Evolutionary conservation across 2,888 invertebrate genomes (phyloP), one percentile per base, ranked within the genome.

Genomic region (Drosophila siamana): DNA sequence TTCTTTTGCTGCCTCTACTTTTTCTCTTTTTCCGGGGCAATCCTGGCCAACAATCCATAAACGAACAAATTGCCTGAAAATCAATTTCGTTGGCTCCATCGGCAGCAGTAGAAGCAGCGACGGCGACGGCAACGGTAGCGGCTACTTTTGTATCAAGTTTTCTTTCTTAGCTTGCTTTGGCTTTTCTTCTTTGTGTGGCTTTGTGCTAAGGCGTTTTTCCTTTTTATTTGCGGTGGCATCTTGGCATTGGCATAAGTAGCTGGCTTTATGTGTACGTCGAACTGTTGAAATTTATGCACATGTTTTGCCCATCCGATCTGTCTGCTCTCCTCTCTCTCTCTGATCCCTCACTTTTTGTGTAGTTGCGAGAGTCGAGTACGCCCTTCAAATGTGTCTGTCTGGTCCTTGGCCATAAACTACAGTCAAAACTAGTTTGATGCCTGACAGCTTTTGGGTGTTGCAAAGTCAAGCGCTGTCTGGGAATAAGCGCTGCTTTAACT

Each of bases 51-150:
- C 84, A 83, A 83, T 80, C 86, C 78, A 89, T 89, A 88, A 89
- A 84, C 85, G 85, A 73, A 84, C 89, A 88, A 89, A 88, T 88
- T 89, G 88, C 78, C 87, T 80, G 88, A 88, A 86, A 89, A 88
- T 88, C 89, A 89, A 89, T 88, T 88, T 89, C 68, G 84, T 83
- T 74, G 74, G 52, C 52, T 52, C 41, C 60, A 54, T 30, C 62
- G 54, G 79, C 50, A 46, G 30, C 28, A 28, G 9, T n/a, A n/a
- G n/a, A n/a, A n/a, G n/a, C n/a, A n/a, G n/a, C n/a, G n/a, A n/a
- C n/a, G n/a, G n/a, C n/a, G n/a, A n/a, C n/a, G n/a, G n/a, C n/a
- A n/a, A n/a, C 9, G 28, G 0, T 64, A 62, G 22, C 57, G 55
- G 84, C 77, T 69, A 75, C 77, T 77, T 80, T 76, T 80, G 77